A percentile compares a stretch with the other conserved stretches of the same genome.
Conservation (phyloP, 64 coral and sea anemone genomes). For the Trachythela sp. region DNA sequence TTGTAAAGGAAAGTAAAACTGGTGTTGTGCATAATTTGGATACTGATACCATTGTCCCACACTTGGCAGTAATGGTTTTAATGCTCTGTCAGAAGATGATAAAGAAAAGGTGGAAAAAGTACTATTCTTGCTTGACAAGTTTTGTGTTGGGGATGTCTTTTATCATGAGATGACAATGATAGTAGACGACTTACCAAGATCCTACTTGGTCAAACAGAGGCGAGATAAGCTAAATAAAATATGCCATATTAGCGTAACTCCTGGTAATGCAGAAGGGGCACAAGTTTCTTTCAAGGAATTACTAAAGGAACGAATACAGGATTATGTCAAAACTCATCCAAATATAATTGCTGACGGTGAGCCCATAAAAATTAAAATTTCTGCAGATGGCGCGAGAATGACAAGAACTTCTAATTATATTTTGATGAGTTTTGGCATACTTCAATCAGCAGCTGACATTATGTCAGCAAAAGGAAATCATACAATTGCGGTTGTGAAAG, state of each 20-base stretch:
- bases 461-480: conserved; percentile 12
- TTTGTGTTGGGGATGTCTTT: conserved; percentile 9
- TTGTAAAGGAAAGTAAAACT: conserved; percentile 26
- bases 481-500: neutral
- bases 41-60: neutral
- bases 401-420: conserved; percentile 20
- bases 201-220: conserved; percentile 2
- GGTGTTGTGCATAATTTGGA: conserved; percentile 25
- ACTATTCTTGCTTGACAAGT: neutral
- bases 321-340: neutral
- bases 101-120: conserved; percentile 7
- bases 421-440: neutral
- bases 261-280: conserved; percentile 19
- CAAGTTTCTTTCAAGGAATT: conserved; percentile 7
- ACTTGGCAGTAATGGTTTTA: conserved; percentile 4
- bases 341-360: conserved; percentile 7
- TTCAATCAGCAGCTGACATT: neutral
- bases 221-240: neutral
- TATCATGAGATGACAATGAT: neutral
- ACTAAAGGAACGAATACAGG: conserved; percentile 8
- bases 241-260: neutral
- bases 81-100: conserved; percentile 11
- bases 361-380: conserved; percentile 1
- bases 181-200: conserved; percentile 12
- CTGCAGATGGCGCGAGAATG: conserved; percentile 2